Evolutionary conservation across 2,797 vertebrate genomes (phyloP), one percentile per base, ranked within the genome.

Genomic region (Darevskia nairensis): DNA sequence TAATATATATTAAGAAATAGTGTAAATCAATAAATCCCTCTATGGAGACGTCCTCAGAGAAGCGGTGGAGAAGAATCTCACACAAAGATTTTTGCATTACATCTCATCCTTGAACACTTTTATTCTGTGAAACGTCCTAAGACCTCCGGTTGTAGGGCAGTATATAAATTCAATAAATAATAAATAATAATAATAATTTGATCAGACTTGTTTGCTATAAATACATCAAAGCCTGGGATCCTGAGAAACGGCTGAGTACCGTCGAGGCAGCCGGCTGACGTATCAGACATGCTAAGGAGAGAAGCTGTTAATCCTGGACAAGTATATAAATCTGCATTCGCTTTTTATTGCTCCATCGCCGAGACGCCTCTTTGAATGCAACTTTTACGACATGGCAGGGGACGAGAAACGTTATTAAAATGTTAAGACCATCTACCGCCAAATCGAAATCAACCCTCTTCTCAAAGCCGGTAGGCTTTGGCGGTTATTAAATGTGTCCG

Each of bases 351-450:
- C 41, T 29, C 46, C 29, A 0, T 7, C 29, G 21, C 10, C 6
- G 8, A 23, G 35, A 21, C 44, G 75, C 69, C 32, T 25, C 21
- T 86, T 81, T 83, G 81, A 85, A 50, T 84, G 3, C 55, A 29
- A 64, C 80, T 78, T 88, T 41, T 71, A 35, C 32, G 80, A 7
- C 17, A 0, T 44, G 1, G 44, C 50, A 13, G 79, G 55, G 50
- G 50, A 76, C 44, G 74, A 87, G 23, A 83, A 64, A 21, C 6
- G 4, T 50, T 29, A 90, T 72, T 19, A 83, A 88, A 88, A 81
- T 13, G 32, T 69, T 80, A 41, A 46, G 19, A 55, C 69, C 75
- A 59, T 39, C 80, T 11, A 69, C 80, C 55, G 11, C 68, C 39
- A 74, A 19, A 74, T 86, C 13, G 46, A n/a, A 19, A 0, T 8